Evolutionary conservation across 2,888 invertebrate species (phyloP), one percentile per base, ranked within the genome.

Genomic region (Andrena haemorrhoa): DNA sequence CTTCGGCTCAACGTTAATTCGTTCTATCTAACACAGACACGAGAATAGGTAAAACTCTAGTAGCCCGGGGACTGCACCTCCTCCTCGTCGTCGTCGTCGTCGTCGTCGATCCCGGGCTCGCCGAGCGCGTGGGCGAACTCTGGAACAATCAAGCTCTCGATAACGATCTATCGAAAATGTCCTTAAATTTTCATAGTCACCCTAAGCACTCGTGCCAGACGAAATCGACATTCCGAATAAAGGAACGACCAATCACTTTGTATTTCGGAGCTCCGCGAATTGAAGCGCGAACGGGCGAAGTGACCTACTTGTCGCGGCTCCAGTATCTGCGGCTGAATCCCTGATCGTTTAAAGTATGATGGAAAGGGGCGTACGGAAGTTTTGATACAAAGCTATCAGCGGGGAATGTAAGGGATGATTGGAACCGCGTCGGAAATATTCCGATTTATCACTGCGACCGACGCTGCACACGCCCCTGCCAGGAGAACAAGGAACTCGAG

Each of bases 71-170:
- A 93, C 85, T 91, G 91, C 70, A 90, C 86, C 20, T 96, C 96
- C 68, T 97, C 97, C 53, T 97, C 97, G 66, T 96, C 96, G 63
- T 96, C 96, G 87, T 96, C 96, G 33, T 96, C 96, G 90, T 97
- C 97, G 92, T 97, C 97, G 79, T 95, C 95, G 71, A 94, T 94
- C 26, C 95, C 95, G 0, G 98, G 97, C 93, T 98, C 97, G 0
- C 98, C 98, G 6, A 98, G 95, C 0, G 98, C 98, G 90, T 97
- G 96, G 2, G 97, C 98, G 92, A 97, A 97, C 94, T 97, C 97
- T 97, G 93, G 26, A 94, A 94, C 85, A 65, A 58, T 3, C 20
- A 20, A 23, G 31, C 35, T 74, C 33, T 12, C 8, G 23, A 8
- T 49, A 16, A 49, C 3, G 26, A 23, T 23, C 12, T 1, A 4